Conservation (phyloP, 1,140 invertebrate genomes). For the Drosophila carrolli region DNA sequence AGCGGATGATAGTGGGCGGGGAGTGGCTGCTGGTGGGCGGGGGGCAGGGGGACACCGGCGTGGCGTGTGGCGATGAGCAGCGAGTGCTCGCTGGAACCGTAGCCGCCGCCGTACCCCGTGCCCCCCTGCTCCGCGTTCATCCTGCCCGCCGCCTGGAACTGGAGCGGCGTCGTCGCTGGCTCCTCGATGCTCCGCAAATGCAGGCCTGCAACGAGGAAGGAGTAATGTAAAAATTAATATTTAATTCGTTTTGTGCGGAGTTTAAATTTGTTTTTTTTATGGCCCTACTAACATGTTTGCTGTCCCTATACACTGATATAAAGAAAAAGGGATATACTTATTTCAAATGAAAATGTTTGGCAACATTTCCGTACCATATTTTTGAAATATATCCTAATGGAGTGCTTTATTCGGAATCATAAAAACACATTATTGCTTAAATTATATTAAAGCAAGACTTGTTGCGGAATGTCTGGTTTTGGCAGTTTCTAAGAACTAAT, state of each 20-base stretch:
- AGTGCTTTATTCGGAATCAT: no score
- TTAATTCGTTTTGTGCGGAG: conserved; percentile 24
- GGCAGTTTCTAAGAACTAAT: no score
- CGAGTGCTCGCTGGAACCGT: conserved; percentile 79
- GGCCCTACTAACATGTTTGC: not conserved
- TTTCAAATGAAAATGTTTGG: no score
- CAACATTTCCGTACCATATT: no score
- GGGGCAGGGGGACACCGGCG: conserved; percentile 85
- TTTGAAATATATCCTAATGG: no score
- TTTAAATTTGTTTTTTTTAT: conserved; percentile 20
- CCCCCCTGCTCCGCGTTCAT: conserved; percentile 89
- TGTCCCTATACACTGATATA: not conserved
- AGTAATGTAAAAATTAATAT: conserved; percentile 42
- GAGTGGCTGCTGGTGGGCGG: conserved; percentile 74
- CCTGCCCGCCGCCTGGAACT: conserved; percentile 77
- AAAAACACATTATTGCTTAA: no score
- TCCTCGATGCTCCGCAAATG: conserved; percentile 92
- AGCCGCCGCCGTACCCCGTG: conserved; percentile 85
- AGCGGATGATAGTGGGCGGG: conserved; percentile 69
- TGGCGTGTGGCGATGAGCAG: conserved; percentile 84
- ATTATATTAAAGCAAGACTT: no score
- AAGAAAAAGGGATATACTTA: not conserved
- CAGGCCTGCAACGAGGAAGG: conserved; percentile 87
- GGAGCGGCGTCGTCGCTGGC: conserved; percentile 85
- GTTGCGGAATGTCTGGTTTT: no score